These are phyloP conservation scores for Cosmia trapezina DNA, from an alignment of 2,888 invertebrate genomes.

Conservation along the genomic window DNA sequence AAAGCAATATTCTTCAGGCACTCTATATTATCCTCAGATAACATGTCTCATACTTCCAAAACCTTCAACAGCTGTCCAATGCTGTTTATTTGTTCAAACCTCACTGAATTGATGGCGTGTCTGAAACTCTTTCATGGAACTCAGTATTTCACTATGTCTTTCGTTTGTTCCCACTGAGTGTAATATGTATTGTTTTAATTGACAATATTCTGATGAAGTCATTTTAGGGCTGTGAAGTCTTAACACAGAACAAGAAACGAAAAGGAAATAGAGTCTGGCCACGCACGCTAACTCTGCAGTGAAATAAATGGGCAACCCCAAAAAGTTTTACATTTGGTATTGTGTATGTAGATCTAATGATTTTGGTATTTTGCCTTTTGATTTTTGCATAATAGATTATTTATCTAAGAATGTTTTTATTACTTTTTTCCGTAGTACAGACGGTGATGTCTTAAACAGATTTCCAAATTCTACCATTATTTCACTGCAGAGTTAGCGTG, in stretches of 20 bases:
- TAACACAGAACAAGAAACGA: not conserved
- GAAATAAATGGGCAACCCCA: no score
- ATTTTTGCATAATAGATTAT: no score
- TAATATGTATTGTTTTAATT: conserved; percentile 76
- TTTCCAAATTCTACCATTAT: no score
- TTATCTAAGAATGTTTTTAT: no score
- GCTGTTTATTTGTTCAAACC: conserved; percentile 79
- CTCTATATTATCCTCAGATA: conserved; percentile 80
- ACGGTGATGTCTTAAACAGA: no score
- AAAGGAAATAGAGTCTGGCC: no score
- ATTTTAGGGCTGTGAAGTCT: conserved; percentile 62
- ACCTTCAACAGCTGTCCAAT: conserved; percentile 79
- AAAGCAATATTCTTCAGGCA: conserved; percentile 80
- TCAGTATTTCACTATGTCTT: conserved; percentile 73
- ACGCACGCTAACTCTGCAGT: no score
- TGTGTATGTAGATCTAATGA: no score
- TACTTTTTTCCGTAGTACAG: no score
- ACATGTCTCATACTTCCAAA: conserved; percentile 80
- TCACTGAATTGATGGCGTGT: conserved; percentile 81
- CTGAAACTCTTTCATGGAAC: conserved; percentile 78
- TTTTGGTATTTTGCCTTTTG: no score
- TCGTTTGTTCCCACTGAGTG: conserved; percentile 74
- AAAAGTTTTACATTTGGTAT: no score
- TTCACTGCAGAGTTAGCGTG: no score
- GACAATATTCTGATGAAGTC: conserved; percentile 79